Evolutionary conservation across 2,797 vertebrate species (phyloP).

Genomic region (Caiman crocodilus): DNA sequence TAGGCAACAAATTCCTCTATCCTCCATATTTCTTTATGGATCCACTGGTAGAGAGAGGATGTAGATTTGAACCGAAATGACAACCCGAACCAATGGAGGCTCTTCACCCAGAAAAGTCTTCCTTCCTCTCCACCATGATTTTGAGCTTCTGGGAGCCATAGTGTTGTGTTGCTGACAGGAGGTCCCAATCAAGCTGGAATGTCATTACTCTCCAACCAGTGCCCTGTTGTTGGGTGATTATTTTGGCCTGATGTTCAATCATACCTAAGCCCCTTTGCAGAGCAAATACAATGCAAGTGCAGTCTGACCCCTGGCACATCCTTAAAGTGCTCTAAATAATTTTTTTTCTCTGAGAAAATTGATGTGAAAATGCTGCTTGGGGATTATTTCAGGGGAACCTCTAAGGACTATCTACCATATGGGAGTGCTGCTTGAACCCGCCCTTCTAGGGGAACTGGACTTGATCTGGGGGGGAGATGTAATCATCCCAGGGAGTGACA

Average conservation of each 20-base stretch:
- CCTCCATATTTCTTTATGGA: neutral
- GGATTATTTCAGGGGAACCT: neutral
- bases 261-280: neutral
- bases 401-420: neutral
- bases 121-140: no score
- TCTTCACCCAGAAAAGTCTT: no score
- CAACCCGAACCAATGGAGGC: no score
- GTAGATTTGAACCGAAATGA: no score
- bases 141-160: neutral
- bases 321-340: neutral
- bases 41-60: neutral
- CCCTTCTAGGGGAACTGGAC: neutral
- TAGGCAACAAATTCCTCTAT: neutral
- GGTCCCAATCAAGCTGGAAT: no score
- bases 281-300: no score
- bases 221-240: neutral
- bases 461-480: no score
- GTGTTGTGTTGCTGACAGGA: no score
- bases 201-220: neutral
- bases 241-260: neutral
- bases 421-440: neutral
- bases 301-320: neutral
- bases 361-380: neutral
- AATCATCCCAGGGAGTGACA: neutral
- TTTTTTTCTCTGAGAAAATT: neutral